Evolutionary conservation across 2,113 vertebrate species (phyloP), one percentile per base, ranked within the genome.

Genomic region (Prochilodus magdalenae): DNA sequence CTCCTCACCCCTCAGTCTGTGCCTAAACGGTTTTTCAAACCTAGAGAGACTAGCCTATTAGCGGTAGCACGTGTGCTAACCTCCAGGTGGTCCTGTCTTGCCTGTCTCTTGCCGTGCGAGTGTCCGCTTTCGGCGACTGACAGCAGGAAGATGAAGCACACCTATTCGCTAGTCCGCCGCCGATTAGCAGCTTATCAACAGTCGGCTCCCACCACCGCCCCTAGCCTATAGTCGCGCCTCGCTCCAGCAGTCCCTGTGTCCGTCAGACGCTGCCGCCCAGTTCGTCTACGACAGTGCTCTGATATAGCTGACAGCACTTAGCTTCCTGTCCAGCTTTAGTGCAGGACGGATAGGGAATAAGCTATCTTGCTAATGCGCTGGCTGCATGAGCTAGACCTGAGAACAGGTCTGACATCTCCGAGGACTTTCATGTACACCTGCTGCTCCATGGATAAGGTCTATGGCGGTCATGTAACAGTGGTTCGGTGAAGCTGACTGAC

Each of bases 61-160:
- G 73, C 73, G 26, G 71, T 82, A 83, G 74, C 73, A 62, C 67
- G 74, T 59, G 24, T 70, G 65, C 63, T 76, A 70, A 70, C 33
- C 33, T 70, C n/a, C 66, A 18, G 40, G 66, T 5, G 20, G 51
- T 59, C n/a, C 33, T 60, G 53, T 72, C 74, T 63, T n/a, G n/a
- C 15, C 16, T 13, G 15, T n/a, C 33, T 75, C 53, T 14, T 62
- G 36, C 73, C 44, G 27, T 26, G 1, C 13, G n/a, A n/a, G n/a
- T n/a, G 3, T 18, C 67, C 66, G 33, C 57, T n/a, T 70, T 33
- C 18, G 20, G 63, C n/a, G 55, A 51, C 29, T 63, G 24, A n/a
- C n/a, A 40, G 36, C 20, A 63, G 44, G 69, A 24, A 53, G 79
- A 16, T 24, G 55, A 75, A 70, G 7, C 40, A 33, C 30, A 59